These are phyloP conservation scores for Tipula vernalis DNA, from an alignment of 2,888 invertebrate species.

Conservation along the genomic window DNA sequence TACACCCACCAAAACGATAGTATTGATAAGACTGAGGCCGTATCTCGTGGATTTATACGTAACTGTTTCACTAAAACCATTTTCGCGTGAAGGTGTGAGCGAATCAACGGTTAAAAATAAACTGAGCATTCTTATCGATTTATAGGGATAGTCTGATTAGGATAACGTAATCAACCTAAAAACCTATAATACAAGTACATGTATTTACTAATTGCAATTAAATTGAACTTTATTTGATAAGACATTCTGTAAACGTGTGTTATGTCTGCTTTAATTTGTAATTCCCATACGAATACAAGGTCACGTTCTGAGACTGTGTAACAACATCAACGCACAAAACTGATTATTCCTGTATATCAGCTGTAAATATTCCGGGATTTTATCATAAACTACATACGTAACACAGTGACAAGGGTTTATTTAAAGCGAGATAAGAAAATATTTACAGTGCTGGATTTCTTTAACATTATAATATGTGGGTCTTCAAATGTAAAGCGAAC, in stretches of 20 bases:
- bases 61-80: conserved; percentile 11
- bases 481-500: too few species aligned
- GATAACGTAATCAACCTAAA: background rate
- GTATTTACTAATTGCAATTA: background rate
- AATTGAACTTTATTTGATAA: background rate
- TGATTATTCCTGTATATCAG: background rate
- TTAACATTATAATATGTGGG: too few species aligned
- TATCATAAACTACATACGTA: background rate
- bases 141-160: background rate
- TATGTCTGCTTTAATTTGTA: too few species aligned
- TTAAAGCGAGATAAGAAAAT: background rate
- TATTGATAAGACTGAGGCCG: conserved; percentile 35
- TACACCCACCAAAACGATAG: conserved; percentile 41
- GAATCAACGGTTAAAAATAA: background rate
- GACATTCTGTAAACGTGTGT: background rate
- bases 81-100: background rate
- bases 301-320: too few species aligned
- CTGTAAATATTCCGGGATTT: background rate
- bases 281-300: too few species aligned
- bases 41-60: conserved; percentile 34
- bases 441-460: background rate
- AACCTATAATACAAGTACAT: background rate
- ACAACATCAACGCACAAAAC: too few species aligned
- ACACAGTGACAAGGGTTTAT: background rate
- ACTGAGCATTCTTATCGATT: background rate